Conservation (phyloP, 2,113 vertebrate genomes). For the Muntiacus muntjak region DNA sequence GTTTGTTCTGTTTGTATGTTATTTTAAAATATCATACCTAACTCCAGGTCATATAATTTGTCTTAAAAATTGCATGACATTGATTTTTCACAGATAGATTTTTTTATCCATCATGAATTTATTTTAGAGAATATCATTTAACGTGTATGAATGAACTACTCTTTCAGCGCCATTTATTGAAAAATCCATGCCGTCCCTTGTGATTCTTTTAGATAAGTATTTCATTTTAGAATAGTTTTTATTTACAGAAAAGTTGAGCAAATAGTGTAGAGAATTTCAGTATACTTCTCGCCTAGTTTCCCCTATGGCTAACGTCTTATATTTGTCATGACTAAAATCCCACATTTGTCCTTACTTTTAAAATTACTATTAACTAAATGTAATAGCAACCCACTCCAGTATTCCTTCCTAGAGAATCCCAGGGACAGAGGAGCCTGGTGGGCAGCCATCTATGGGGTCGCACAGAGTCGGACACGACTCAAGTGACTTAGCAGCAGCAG, state of each 20-base stretch:
- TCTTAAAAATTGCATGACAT: constrained; percentile 2
- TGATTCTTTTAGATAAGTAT: not conserved
- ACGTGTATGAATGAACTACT: not conserved
- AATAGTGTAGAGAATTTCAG: not conserved
- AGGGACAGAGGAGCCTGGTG: no score
- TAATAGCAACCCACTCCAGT: no score
- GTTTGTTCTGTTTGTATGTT: constrained; percentile 5
- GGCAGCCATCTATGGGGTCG: no score
- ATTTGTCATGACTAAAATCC: not conserved
- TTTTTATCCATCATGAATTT: constrained; percentile 6
- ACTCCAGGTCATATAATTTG: constrained; percentile 6
- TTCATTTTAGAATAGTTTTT: constrained; percentile 23
- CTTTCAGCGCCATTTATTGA: not conserved
- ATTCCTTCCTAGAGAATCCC: no score
- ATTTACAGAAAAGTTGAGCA: not conserved
- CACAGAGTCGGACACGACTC: no score
- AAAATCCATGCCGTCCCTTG: not conserved
- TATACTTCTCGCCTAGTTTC: not conserved
- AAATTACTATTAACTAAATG: not conserved
- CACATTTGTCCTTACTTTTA: not conserved
- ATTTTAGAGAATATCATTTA: constrained; percentile 23
- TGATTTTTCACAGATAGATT: constrained; percentile 10
- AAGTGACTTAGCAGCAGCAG: no score
- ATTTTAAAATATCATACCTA: constrained; percentile 24
- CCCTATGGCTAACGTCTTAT: not conserved